A percentile compares a stretch with the other conserved stretches of the same genome.
Conservation (phyloP, 2,797 vertebrate genomes). For the Channallabes apus region DNA sequence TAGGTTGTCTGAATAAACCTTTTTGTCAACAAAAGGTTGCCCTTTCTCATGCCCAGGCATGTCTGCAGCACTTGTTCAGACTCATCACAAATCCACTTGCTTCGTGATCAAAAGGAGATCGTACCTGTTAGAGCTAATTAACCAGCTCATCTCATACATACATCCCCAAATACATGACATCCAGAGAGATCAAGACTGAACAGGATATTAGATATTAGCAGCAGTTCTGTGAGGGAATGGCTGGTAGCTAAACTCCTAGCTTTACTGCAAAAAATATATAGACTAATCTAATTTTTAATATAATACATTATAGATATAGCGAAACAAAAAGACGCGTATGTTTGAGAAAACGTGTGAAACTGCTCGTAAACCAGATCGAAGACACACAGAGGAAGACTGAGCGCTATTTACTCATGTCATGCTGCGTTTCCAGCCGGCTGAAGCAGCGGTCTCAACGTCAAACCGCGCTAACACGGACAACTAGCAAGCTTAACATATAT, state of each 20-base stretch:
- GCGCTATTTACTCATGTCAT: neutral
- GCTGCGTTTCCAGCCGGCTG: neutral
- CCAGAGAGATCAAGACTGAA: no score
- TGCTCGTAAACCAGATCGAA: neutral
- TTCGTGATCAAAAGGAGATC: neutral
- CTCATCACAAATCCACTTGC: neutral
- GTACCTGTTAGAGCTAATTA: neutral
- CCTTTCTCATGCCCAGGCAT: conserved; percentile 19
- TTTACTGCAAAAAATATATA: neutral
- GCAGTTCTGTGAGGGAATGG: no score
- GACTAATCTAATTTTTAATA: no score
- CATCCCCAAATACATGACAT: neutral
- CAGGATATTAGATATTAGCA: neutral
- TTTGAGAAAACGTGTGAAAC: no score
- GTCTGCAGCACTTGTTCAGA: conserved; percentile 20
- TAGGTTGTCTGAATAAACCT: neutral
- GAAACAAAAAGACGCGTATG: neutral
- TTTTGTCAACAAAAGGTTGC: neutral
- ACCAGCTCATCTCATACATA: neutral
- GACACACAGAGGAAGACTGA: neutral
- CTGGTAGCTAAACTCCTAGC: neutral
- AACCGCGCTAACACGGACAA: neutral
- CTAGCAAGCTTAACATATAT: neutral
- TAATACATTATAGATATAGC: neutral
- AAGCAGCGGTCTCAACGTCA: neutral